These are phyloP conservation scores for Dreissena rostriformis DNA, from an alignment of 1,140 invertebrate species.

Conservation along the genomic window DNA sequence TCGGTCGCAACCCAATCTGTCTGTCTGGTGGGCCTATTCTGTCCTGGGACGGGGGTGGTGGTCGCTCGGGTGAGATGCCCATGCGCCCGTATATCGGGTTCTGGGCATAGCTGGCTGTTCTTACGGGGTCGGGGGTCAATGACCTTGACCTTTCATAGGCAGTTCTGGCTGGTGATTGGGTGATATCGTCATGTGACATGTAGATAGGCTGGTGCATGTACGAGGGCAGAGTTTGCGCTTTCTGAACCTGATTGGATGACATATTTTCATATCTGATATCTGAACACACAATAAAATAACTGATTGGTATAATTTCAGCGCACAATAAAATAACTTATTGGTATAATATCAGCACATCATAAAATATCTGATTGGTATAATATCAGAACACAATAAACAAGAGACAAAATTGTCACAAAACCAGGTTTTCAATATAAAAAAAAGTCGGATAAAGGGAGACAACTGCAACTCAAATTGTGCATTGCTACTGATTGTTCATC, in stretches of 20 bases:
- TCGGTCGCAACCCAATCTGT: conserved; percentile 68
- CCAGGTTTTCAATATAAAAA: too few relatives aligned
- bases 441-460: too few relatives aligned
- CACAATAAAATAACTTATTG: too few relatives aligned
- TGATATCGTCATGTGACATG: conserved; percentile 56
- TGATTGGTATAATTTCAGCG: too few relatives aligned
- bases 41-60: conserved; percentile 39
- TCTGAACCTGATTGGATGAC: conserved; percentile 60
- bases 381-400: too few relatives aligned
- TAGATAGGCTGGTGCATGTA: conserved; percentile 56
- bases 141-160: conserved; percentile 72
- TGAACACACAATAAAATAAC: too few relatives aligned
- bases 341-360: too few relatives aligned
- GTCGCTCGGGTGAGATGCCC: conserved; percentile 45
- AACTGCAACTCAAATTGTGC: too few relatives aligned
- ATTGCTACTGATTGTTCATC: too few relatives aligned
- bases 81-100: conserved; percentile 58
- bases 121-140: conserved; percentile 65
- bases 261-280: too few relatives aligned
- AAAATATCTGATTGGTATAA: too few relatives aligned
- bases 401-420: too few relatives aligned
- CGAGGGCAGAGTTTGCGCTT: conserved; percentile 68
- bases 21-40: conserved; percentile 67
- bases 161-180: conserved; percentile 54
- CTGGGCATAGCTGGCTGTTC: conserved; percentile 57